These are phyloP conservation scores for Rafetus swinhoei DNA, from an alignment of 2,113 vertebrate species.

Conservation along the genomic window DNA sequence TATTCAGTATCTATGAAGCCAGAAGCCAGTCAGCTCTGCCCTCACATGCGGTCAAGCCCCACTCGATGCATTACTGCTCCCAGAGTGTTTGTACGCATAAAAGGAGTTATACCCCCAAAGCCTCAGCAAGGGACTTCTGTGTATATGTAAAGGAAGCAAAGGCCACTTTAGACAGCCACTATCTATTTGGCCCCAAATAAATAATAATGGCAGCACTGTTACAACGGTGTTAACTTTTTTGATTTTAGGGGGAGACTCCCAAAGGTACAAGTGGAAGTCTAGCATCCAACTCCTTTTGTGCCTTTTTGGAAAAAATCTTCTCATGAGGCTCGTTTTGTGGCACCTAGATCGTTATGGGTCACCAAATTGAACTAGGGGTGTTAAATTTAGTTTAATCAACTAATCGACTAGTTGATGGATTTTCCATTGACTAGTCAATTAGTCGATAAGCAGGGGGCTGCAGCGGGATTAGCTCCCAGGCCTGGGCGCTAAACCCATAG, in stretches of 20 bases:
- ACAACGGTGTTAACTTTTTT: accelerated
- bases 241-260: neutral
- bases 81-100: accelerated
- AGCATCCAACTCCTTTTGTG: neutral
- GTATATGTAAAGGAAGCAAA: neutral
- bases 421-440: no score
- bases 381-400: no score
- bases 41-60: neutral
- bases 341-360: neutral
- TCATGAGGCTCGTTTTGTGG: neutral
- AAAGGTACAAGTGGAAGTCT: neutral
- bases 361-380: neutral
- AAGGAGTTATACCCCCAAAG: accelerated
- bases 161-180: neutral
- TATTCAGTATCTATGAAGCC: neutral
- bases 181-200: neutral
- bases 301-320: neutral
- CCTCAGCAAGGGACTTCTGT: neutral
- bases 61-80: neutral
- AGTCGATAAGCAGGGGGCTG: no score
- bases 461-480: no score
- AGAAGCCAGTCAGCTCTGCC: slow-evolving; percentile 19
- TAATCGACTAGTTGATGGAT: no score
- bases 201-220: accelerated
- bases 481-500: no score